Evolutionary conservation across 2,888 invertebrate species (phyloP).

Genomic region (Brachypalpus laphriformis): DNA sequence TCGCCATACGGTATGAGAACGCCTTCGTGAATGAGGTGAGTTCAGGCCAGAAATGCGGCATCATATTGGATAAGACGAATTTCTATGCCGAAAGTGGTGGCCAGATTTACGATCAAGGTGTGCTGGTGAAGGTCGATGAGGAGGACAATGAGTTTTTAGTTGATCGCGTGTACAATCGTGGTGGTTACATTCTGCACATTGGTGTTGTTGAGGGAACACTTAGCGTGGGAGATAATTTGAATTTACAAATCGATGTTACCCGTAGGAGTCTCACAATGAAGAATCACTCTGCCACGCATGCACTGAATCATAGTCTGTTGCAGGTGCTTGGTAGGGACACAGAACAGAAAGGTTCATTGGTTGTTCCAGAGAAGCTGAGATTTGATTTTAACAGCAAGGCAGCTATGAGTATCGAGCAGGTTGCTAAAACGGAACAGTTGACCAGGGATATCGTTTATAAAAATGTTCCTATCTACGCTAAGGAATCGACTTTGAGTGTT

Average conservation of each 20-base stretch:
- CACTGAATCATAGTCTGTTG: conserved; percentile 96
- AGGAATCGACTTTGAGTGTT: conserved; percentile 90
- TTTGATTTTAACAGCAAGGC: conserved; percentile 99
- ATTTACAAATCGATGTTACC: conserved; percentile 91
- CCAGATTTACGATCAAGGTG: conserved; percentile 98
- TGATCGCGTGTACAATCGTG: conserved; percentile 96
- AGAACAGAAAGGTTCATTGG: conserved; percentile 98
- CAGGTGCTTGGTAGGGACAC: conserved; percentile 95
- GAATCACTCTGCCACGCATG: conserved; percentile 99
- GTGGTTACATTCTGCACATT: conserved; percentile 97
- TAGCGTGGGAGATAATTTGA: conserved; percentile 92
- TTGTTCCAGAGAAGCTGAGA: conserved; percentile 97
- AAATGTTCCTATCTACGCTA: conserved; percentile 93
- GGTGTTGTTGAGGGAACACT: conserved; percentile 94
- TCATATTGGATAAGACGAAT: conserved; percentile 94
- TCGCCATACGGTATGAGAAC: conserved; percentile 91
- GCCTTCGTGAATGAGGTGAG: conserved; percentile 92
- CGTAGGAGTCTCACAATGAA: conserved; percentile 97
- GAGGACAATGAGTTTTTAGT: conserved; percentile 96
- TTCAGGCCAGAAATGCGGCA: conserved; percentile 94
- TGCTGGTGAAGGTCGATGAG: conserved; percentile 91
- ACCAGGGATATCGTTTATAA: conserved; percentile 90
- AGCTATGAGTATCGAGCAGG: conserved; percentile 94
- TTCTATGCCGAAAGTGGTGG: conserved; percentile 99
- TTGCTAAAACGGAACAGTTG: conserved; percentile 92